Conservation (phyloP, 2,797 vertebrate genomes). For the Gadopsis bispinosus region DNA sequence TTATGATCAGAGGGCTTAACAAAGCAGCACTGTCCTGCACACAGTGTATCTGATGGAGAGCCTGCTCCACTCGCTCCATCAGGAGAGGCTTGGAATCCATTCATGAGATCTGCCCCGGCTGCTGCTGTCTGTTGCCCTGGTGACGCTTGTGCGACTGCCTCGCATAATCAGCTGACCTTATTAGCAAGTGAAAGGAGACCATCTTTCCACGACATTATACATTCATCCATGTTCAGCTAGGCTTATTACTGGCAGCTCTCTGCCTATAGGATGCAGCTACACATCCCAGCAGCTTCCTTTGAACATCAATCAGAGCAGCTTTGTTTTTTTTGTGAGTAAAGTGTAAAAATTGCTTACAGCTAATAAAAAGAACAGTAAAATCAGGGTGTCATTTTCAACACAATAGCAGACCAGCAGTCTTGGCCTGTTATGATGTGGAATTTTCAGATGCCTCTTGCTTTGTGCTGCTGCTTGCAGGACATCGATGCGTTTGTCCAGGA, state of each 20-base stretch:
- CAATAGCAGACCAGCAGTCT: background rate
- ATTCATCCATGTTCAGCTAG: constrained; percentile 60
- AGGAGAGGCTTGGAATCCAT: constrained; percentile 49
- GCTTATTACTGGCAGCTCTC: background rate
- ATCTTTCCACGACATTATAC: constrained; percentile 59
- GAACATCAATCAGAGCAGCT: background rate
- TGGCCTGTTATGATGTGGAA: background rate
- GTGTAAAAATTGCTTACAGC: no score
- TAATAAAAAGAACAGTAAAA: background rate
- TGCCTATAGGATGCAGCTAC: constrained; percentile 11
- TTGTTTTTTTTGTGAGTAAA: background rate
- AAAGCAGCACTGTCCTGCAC: constrained; percentile 53
- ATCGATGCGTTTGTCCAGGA: constrained; percentile 80
- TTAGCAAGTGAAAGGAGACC: constrained; percentile 81
- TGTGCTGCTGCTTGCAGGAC: constrained; percentile 71
- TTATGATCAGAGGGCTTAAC: constrained; percentile 61
- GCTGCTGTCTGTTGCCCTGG: constrained; percentile 79
- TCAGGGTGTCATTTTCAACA: background rate
- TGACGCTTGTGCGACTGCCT: constrained; percentile 68
- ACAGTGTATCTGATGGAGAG: constrained; percentile 6
- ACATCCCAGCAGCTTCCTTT: background rate
- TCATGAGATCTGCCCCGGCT: constrained; percentile 45
- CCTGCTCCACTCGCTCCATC: background rate
- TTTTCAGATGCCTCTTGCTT: background rate
- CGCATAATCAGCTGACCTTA: constrained; percentile 73